Base-by-base conservation (phyloP, 2,113 vertebrate species). In the Hippotragus niger region DNA sequence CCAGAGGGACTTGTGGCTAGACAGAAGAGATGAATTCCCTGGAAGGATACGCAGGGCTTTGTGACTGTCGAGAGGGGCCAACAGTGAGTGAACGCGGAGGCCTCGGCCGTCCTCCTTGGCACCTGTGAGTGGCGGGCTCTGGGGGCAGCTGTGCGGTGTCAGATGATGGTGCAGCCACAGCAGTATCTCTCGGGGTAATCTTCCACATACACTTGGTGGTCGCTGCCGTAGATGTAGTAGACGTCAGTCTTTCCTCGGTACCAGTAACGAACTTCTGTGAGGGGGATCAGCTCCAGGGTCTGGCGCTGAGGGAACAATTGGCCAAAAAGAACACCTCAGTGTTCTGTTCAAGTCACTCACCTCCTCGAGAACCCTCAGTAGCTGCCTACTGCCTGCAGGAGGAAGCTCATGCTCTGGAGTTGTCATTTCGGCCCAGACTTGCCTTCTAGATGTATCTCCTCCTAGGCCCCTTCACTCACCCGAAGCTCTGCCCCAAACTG, bases 241-340 rank as follows among this genome's bases (percentile, higher is more conserved):
- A 98, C 97, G 4, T 95, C 97, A 16, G 98, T 97, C 94, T 99
- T 99, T 2, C 99, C 99, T 1, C 13, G 98, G 95, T 99, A 99
- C 36, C 93, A 94, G 96, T 99, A 99, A 33, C 90, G 98, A 0
- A 99, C 99, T 81, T 99, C 99, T 0, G 99, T 99, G 94, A 99
- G 98, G 2, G 99, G 99, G 62, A 99, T 98, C 96, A 99, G 96
- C 98, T 99, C 99, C 2, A 99, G 98, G 53, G 98, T 99, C 97
- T 99, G 99, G 64, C 99, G 98, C 99, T 99, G 95, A 52, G n/a
- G 90, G 98, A 71, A 97, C 29, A 97, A 36, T 95, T 0, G 67
- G 50, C 94, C 98, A 91, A 83, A 40, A 84, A 76, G 40, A 29
- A 83, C 71, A 1, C 43, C 23, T 97, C 74, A 90, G 74, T 8